Conservation (phyloP, 53 echinoderm and acorn worm genomes). For the Patiria pectinifera region DNA sequence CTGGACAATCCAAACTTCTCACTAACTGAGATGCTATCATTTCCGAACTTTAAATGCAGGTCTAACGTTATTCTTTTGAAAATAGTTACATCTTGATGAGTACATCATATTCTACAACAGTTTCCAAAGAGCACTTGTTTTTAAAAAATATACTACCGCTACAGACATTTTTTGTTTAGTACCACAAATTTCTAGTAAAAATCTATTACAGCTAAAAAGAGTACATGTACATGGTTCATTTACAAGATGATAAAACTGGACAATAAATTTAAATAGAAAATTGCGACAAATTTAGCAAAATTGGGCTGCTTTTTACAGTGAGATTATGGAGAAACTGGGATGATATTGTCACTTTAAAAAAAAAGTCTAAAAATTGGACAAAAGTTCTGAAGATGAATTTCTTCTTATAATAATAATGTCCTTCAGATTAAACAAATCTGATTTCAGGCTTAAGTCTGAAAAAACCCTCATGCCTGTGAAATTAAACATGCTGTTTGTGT, state of each 20-base stretch:
- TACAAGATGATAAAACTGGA: neutral
- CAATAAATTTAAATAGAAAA: neutral
- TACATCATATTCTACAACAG: neutral
- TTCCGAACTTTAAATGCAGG: too few relatives aligned
- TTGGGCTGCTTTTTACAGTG: neutral
- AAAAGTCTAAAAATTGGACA: too few relatives aligned
- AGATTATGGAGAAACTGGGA: neutral
- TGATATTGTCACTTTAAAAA: too few relatives aligned
- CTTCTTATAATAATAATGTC: too few relatives aligned
- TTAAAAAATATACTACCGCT: neutral
- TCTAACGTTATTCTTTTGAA: too few relatives aligned
- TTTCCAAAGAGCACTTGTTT: neutral
- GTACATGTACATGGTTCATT: conserved; percentile 30
- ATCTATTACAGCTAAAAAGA: conserved; percentile 5
- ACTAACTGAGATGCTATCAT: too few relatives aligned
- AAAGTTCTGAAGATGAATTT: too few relatives aligned
- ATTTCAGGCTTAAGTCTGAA: too few relatives aligned
- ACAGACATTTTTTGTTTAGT: neutral
- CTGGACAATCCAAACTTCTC: neutral
- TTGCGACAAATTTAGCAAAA: neutral
- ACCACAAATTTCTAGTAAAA: conserved; percentile 33
- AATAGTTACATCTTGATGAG: neutral
- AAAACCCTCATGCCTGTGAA: too few relatives aligned
- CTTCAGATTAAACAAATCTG: too few relatives aligned
- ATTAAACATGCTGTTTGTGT: too few relatives aligned